Evolutionary conservation across 2,113 vertebrate species (phyloP), one percentile per base, ranked within the genome.

Genomic region (Grammomys surdaster): DNA sequence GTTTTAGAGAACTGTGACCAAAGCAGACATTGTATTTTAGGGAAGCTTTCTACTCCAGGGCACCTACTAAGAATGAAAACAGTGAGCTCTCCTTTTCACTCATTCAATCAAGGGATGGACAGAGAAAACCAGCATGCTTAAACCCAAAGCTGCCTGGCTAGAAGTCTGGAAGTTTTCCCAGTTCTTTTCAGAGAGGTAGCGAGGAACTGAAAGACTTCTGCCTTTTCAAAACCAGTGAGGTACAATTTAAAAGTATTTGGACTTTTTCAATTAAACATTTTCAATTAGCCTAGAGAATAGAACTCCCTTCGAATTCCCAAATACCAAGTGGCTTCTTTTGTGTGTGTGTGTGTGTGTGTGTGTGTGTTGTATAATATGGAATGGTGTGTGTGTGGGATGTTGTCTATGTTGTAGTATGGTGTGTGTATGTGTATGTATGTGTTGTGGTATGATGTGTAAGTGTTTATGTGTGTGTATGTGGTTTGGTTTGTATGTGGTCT

Each of bases 21-120:
- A 58, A 96, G 90, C 26, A 36, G 95, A 95, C 92, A 87, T 12
- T 70, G 33, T 91, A 81, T 93, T 96, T 96, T 82, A 92, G 65
- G 89, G 51, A 46, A 1, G 33, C 56, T 22, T 51, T 9, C 3
- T 54, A 46, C 73, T 91, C n/a, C 43, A 81, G 69, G 78, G 51
- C 84, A 90, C 51, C 88, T 95, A 72, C 77, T 69, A 67, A 76
- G 58, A 51, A 92, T 89, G 73, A 96, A 46, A 94, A 93, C 14
- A 92, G 88, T 73, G 46, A 43, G 70, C 5, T 19, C 26, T 73
- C 43, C 56, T 97, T 58, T 4, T 91, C 75, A 70, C 81, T 88
- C n/a, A 22, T 94, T 93, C 46, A 96, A 43, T 51, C 67, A 90
- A 89, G 54, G 26, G 65, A 82, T 6, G 91, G 51, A 67, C 69